phyloP scores from a whole-genome alignment of 1,140 invertebrate genomes.

The Neelides sp. region DNA sequence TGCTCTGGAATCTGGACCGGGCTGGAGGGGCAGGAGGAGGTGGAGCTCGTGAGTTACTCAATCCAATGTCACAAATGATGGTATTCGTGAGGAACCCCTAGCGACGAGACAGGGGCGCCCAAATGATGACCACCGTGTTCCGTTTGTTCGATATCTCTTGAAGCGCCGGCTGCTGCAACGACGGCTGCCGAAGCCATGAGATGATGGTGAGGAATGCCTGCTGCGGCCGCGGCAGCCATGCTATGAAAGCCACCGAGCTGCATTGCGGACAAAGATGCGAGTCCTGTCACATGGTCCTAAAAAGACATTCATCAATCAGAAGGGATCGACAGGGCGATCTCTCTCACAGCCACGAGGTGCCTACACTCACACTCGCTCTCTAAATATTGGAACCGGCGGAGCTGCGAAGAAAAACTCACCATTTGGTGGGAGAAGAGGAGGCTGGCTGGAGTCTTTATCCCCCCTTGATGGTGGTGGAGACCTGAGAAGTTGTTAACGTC shows the following conservation, averaged over 20 bases:
- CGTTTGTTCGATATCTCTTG: slow-evolving; percentile 20
- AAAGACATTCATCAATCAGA: slow-evolving; percentile 4
- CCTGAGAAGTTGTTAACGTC: slow-evolving; percentile 14
- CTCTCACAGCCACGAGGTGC: background rate
- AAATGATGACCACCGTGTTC: slow-evolving; percentile 25
- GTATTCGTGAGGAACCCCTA: slow-evolving; percentile 29
- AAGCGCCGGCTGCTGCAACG: slow-evolving; percentile 21
- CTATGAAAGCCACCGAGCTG: slow-evolving; percentile 31
- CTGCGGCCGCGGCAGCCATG: slow-evolving; percentile 29
- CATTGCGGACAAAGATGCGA: slow-evolving; percentile 30
- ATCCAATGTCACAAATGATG: slow-evolving; percentile 31
- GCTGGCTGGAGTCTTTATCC: slow-evolving; percentile 11
- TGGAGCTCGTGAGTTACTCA: slow-evolving; percentile 2
- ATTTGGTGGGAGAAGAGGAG: slow-evolving; percentile 20
- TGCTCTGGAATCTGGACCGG: too few relatives aligned
- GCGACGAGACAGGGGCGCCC: slow-evolving; percentile 13
- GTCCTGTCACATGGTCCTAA: slow-evolving; percentile 29
- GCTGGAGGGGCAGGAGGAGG: too few relatives aligned
- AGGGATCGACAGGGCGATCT: background rate
- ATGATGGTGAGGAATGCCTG: slow-evolving; percentile 31
- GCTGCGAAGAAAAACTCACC: slow-evolving; percentile 11
- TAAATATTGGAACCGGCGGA: too few relatives aligned
- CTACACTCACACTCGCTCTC: background rate
- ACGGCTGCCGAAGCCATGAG: slow-evolving; percentile 29
- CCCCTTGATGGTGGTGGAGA: slow-evolving; percentile 10